Percentiles rank a stretch among this genome's conserved stretches.
Evolutionary conservation across 2,888 invertebrate genomes (phyloP).

Genomic region (Pachycephus smyrnensis): DNA sequence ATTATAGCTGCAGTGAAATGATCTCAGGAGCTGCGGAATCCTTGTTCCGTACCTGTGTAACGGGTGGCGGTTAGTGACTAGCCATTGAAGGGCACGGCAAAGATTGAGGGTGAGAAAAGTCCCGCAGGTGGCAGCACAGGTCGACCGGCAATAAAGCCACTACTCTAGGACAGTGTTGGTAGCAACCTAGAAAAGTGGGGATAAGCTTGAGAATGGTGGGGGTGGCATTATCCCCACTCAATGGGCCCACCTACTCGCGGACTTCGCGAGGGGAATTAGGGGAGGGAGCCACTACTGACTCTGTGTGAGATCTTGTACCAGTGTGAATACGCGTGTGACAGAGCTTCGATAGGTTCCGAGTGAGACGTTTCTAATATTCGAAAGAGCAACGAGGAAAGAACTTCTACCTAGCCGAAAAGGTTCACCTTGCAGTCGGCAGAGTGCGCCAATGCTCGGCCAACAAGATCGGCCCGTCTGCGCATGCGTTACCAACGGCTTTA

Average conservation of each 20-base stretch:
- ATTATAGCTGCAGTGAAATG: not conserved
- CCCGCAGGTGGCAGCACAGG: slow-evolving; percentile 64
- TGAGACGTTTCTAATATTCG: slow-evolving; percentile 42
- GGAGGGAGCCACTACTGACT: not conserved
- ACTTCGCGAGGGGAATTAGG: slow-evolving; percentile 18
- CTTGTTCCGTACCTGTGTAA: slow-evolving; percentile 18
- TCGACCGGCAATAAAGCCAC: slow-evolving; percentile 44
- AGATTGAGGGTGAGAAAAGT: slow-evolving; percentile 37
- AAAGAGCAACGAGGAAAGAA: slow-evolving; percentile 50
- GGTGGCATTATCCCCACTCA: slow-evolving; percentile 31
- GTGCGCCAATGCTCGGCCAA: slow-evolving; percentile 35
- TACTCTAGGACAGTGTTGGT: slow-evolving; percentile 35
- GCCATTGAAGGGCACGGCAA: slow-evolving; percentile 33
- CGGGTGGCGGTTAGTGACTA: slow-evolving; percentile 35
- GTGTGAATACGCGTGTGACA: slow-evolving; percentile 45
- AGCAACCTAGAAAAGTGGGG: slow-evolving; percentile 43
- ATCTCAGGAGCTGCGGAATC: not conserved
- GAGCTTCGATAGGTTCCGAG: slow-evolving; percentile 47
- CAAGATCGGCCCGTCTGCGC: not conserved
- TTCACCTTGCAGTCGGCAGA: slow-evolving; percentile 44
- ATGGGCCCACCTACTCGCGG: not conserved
- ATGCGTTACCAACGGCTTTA: not conserved
- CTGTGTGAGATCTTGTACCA: not conserved
- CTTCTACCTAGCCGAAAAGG: slow-evolving; percentile 35
- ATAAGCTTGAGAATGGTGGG: slow-evolving; percentile 14